A percentile compares a stretch with the other conserved stretches of the same genome.
These are phyloP conservation scores for Xiphias gladius DNA, from an alignment of 2,113 vertebrate genomes.

Conservation along the genomic window DNA sequence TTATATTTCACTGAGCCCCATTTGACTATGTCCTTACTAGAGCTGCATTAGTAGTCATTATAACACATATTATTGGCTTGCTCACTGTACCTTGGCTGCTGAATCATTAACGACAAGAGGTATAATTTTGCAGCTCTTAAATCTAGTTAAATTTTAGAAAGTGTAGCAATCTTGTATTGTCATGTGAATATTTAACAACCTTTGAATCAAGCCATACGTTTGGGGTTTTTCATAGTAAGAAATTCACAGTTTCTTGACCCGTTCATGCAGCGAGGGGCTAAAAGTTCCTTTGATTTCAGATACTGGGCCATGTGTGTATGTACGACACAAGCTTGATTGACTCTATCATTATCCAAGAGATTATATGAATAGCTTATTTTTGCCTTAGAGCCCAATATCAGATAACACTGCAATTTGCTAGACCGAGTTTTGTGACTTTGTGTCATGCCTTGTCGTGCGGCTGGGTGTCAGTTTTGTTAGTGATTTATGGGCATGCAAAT, in stretches of 20 bases:
- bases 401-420: constrained; percentile 53
- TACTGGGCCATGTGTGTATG: constrained; percentile 32
- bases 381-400: constrained; percentile 46
- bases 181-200: constrained; percentile 19
- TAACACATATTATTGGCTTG: constrained; percentile 53
- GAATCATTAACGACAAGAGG: constrained; percentile 65
- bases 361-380: constrained; percentile 42
- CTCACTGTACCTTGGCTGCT: constrained; percentile 53
- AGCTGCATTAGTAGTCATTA: constrained; percentile 60
- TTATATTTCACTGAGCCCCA: constrained; percentile 51
- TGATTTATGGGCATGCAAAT: constrained; percentile 85
- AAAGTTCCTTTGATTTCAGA: constrained; percentile 46
- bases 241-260: constrained; percentile 21
- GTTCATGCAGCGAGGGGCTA: constrained; percentile 5
- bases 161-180: constrained; percentile 32
- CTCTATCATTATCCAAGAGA: constrained; percentile 32
- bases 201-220: constrained; percentile 52
- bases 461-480: constrained; percentile 67
- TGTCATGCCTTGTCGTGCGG: constrained; percentile 62
- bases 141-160: constrained; percentile 39
- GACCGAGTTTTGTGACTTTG: constrained; percentile 45
- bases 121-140: constrained; percentile 54
- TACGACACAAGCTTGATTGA: constrained; percentile 44
- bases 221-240: constrained; percentile 12
- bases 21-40: constrained; percentile 58